These are phyloP conservation scores for Lysiphlebus fabarum DNA, from an alignment of 1,140 invertebrate species.

Conservation along the genomic window DNA sequence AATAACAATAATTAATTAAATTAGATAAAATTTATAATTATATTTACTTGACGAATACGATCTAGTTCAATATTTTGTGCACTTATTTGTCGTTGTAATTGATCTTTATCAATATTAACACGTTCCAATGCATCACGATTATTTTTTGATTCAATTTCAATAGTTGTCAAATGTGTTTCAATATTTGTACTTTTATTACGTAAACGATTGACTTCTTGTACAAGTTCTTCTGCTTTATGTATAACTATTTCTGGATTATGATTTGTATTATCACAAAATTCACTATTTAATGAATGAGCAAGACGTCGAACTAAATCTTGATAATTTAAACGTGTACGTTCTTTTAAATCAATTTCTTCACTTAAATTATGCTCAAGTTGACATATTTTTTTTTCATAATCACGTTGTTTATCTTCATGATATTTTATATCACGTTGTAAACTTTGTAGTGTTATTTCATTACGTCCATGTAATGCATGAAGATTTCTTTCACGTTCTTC, in stretches of 20 bases:
- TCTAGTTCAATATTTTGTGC: slow-evolving; percentile 65
- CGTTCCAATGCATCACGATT: slow-evolving; percentile 66
- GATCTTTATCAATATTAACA: slow-evolving; percentile 64
- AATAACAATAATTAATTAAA: neutral
- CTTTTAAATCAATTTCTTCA: slow-evolving; percentile 58
- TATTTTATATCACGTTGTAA: slow-evolving; percentile 71
- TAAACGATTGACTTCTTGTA: slow-evolving; percentile 61
- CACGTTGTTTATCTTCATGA: slow-evolving; percentile 71
- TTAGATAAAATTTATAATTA: neutral
- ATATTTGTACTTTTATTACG: slow-evolving; percentile 56
- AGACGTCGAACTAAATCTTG: slow-evolving; percentile 66
- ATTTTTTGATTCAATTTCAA: slow-evolving; percentile 65
- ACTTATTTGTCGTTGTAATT: slow-evolving; percentile 65
- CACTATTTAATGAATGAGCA: slow-evolving; percentile 64
- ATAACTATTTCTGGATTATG: slow-evolving; percentile 66
- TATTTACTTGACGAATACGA: slow-evolving; percentile 58
- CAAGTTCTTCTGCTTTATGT: slow-evolving; percentile 68
- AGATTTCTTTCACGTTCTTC: slow-evolving; percentile 71
- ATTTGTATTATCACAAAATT: slow-evolving; percentile 59
- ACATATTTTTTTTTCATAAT: slow-evolving; percentile 70
- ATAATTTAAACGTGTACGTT: slow-evolving; percentile 37
- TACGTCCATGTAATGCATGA: slow-evolving; percentile 59
- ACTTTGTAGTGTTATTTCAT: slow-evolving; percentile 68
- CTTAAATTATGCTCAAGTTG: slow-evolving; percentile 68
- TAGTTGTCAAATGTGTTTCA: slow-evolving; percentile 61